Conservation (phyloP, 2,888 invertebrate species). For the Coenonympha arcania region DNA sequence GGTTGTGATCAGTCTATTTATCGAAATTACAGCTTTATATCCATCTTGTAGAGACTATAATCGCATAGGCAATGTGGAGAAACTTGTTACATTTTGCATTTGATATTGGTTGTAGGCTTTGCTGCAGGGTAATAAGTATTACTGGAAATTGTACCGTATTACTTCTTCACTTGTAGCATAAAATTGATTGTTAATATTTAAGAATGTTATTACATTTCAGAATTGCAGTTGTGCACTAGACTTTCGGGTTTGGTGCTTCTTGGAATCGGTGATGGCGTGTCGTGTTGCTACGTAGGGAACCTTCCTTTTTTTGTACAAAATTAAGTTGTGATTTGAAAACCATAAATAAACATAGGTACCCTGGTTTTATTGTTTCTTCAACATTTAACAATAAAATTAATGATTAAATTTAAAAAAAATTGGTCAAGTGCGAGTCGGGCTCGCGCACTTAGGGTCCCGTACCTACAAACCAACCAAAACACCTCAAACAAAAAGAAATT, state of each 20-base stretch:
- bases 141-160: not conserved
- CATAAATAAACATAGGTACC: slow-evolving; percentile 37
- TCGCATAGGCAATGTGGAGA: not conserved
- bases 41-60: not conserved
- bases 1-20: not conserved
- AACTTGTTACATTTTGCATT: slow-evolving; percentile 33
- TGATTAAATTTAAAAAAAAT: too few relatives aligned
- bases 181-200: not conserved
- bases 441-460: too few relatives aligned
- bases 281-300: slow-evolving; percentile 36
- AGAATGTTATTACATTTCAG: slow-evolving; percentile 33
- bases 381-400: too few relatives aligned
- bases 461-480: too few relatives aligned
- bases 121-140: not conserved
- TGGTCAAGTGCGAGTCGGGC: too few relatives aligned
- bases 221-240: slow-evolving; percentile 49
- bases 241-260: slow-evolving; percentile 53
- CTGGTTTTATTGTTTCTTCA: not conserved
- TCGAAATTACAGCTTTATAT: not conserved
- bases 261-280: slow-evolving; percentile 50
- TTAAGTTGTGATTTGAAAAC: slow-evolving; percentile 47
- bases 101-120: slow-evolving; percentile 19
- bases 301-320: slow-evolving; percentile 42
- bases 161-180: not conserved
- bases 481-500: too few relatives aligned